Conservation (phyloP, 2,888 invertebrate species). For the Spilosoma lubricipeda region DNA sequence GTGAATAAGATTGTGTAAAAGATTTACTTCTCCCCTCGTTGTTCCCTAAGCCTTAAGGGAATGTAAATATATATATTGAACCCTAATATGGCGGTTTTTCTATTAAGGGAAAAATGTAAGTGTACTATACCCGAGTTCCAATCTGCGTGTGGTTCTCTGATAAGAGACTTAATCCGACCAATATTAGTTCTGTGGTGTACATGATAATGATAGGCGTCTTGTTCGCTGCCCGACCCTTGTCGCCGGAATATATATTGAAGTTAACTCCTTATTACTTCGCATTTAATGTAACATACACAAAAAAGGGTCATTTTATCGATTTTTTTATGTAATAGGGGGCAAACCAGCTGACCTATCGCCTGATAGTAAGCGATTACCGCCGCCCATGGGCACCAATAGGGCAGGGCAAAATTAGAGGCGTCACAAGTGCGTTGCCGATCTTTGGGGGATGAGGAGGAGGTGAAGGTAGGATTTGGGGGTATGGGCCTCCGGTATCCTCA, state of each 20-base stretch:
- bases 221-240: neutral
- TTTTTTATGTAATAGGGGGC: no score
- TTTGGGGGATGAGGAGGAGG: no score
- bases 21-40: neutral
- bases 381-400: no score
- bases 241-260: neutral
- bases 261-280: neutral
- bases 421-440: no score
- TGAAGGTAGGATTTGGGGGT: no score
- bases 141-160: neutral
- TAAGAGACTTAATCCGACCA: constrained; percentile 10
- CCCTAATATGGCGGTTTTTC: neutral
- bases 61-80: neutral
- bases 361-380: no score
- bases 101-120: neutral
- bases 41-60: neutral
- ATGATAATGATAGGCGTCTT: neutral
- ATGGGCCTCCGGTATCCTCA: no score
- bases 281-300: no score
- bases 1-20: neutral
- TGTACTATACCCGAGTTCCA: neutral
- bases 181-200: neutral
- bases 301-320: no score
- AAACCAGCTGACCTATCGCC: no score
- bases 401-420: no score